A percentile compares a stretch with the other conserved stretches of the same genome.
Conservation (phyloP, 2,797 vertebrate species). For the Trichosurus vulpecula region DNA sequence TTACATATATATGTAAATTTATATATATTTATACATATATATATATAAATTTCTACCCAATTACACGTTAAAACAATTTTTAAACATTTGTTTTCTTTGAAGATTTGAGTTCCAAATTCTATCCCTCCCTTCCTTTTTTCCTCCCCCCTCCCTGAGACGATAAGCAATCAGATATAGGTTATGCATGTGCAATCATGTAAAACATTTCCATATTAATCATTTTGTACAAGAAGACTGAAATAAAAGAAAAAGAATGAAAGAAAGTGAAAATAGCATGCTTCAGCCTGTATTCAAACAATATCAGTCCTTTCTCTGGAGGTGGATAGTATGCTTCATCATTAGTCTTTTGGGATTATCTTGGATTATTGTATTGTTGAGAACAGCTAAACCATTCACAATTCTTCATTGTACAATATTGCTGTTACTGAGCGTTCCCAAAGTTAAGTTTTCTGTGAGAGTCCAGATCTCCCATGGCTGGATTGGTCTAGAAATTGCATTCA, state of each 20-base stretch:
- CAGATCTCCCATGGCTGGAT: not conserved
- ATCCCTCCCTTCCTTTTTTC: not conserved
- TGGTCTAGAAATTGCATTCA: not conserved
- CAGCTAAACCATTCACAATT: not conserved
- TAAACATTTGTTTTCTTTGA: not conserved
- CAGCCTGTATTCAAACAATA: not conserved
- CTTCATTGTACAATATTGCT: not conserved
- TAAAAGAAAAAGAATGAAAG: not conserved
- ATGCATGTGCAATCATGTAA: not conserved
- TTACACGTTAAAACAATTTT: not conserved
- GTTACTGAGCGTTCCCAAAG: not conserved
- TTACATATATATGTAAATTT: too few species aligned
- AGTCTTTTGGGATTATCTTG: not conserved
- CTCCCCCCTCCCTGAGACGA: not conserved
- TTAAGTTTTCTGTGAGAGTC: not conserved
- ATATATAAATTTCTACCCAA: not conserved
- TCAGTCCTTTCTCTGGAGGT: not conserved
- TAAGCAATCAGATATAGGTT: not conserved
- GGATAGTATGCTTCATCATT: not conserved
- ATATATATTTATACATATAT: too few species aligned
- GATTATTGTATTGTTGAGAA: not conserved
- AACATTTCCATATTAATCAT: not conserved
- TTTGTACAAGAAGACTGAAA: not conserved
- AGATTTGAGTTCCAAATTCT: not conserved
- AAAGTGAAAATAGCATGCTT: not conserved